These are phyloP conservation scores for Polydrusus cervinus DNA, from an alignment of 2,888 invertebrate species.

Conservation along the genomic window DNA sequence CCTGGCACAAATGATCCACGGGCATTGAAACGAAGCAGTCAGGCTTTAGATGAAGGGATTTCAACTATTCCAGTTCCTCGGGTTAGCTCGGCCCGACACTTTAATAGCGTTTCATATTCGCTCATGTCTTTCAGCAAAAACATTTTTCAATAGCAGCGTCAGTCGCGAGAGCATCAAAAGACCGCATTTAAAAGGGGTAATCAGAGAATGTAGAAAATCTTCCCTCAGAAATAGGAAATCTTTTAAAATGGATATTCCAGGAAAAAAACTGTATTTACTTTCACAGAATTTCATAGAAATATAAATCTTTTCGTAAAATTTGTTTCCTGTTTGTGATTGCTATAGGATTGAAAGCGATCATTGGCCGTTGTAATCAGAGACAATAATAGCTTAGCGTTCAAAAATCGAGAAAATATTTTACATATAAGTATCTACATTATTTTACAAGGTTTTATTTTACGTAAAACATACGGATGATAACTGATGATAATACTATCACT, in stretches of 20 bases:
- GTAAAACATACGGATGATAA: no score
- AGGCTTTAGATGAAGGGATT: neutral
- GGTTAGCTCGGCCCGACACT: constrained; percentile 7
- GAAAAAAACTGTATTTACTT: neutral
- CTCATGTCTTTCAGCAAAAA: constrained; percentile 7
- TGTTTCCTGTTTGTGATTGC: neutral
- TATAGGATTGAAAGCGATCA: neutral
- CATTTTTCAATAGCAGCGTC: neutral
- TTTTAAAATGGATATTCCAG: neutral
- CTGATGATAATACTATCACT: no score
- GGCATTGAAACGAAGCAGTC: neutral
- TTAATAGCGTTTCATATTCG: constrained; percentile 6
- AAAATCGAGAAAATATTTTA: no score
- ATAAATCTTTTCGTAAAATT: neutral
- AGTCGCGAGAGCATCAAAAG: neutral
- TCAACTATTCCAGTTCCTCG: neutral
- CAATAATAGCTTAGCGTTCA: no score
- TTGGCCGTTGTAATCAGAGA: no score
- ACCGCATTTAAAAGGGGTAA: neutral
- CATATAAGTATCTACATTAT: no score
- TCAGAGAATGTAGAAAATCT: neutral
- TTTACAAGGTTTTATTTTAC: no score
- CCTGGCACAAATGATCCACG: neutral
- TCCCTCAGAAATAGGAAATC: neutral
- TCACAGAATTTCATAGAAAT: neutral